Percentiles rank a stretch among this genome's conserved stretches.
Evolutionary conservation across 2,113 vertebrate genomes (phyloP).

Genomic region (Cephalopholis sonnerati): DNA sequence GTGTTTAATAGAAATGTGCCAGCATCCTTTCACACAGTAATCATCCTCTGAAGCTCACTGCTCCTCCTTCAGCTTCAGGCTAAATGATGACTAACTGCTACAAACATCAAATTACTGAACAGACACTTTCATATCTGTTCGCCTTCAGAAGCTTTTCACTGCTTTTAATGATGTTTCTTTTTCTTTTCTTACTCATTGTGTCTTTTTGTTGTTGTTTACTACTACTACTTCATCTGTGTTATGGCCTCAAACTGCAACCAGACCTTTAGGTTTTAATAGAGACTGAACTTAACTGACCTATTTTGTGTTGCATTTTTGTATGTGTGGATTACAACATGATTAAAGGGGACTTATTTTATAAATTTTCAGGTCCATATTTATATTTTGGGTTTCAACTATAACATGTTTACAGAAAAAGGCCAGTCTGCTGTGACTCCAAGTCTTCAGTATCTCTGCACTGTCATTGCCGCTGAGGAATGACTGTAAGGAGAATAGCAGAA

Average conservation of each 20-base stretch:
- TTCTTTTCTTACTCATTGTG: not conserved
- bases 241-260: not conserved
- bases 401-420: no score
- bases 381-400: no score
- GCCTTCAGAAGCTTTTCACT: not conserved
- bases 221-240: not conserved
- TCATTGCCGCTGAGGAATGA: no score
- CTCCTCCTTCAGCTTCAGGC: conserved; percentile 16
- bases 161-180: conserved; percentile 36
- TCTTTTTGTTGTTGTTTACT: conserved; percentile 24
- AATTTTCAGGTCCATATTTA: no score
- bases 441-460: no score
- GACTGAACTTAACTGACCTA: not conserved
- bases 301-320: not conserved
- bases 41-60: not conserved
- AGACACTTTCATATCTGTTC: not conserved
- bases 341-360: no score
- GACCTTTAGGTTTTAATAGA: conserved; percentile 13
- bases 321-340: not conserved
- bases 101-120: conserved; percentile 19
- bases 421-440: no score
- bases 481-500: no score
- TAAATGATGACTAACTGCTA: not conserved
- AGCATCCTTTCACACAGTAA: not conserved
- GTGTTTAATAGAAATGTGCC: not conserved